phyloP scores from a whole-genome alignment of 2,113 vertebrate genomes.

The Erpornis zantholeuca region DNA sequence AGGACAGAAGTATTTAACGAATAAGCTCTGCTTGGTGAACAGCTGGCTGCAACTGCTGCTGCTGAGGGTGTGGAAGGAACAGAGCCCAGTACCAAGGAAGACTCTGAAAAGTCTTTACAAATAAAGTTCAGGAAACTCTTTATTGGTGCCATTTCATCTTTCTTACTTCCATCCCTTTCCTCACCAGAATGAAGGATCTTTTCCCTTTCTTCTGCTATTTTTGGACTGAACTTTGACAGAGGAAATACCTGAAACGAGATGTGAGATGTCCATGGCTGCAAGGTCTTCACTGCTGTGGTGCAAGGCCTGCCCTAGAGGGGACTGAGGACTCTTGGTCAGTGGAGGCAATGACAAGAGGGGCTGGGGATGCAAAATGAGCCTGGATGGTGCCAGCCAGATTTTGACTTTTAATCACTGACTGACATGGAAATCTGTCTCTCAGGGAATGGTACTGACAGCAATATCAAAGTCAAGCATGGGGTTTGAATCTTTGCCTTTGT shows the following conservation, averaged over 20 bases:
- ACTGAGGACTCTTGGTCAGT: background rate
- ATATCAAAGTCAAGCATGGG: background rate
- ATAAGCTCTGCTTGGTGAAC: background rate
- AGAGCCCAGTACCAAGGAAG: background rate
- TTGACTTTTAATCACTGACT: background rate
- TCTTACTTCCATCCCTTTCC: background rate
- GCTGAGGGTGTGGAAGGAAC: background rate
- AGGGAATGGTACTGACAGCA: background rate
- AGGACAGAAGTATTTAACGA: background rate
- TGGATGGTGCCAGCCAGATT: background rate
- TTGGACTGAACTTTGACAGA: background rate
- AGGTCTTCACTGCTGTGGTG: background rate
- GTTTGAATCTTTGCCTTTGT: background rate
- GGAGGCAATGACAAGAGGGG: background rate
- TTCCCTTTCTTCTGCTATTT: background rate
- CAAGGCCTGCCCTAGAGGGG: background rate
- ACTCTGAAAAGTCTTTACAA: background rate
- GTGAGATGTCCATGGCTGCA: background rate
- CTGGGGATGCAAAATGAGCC: slow-evolving; percentile 3
- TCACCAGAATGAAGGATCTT: background rate
- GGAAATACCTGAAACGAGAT: background rate
- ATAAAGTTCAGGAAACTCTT: background rate
- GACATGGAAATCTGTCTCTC: background rate
- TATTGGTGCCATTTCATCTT: background rate
- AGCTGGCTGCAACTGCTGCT: slow-evolving; percentile 26